Evolutionary conservation across 2,888 invertebrate species (phyloP), one percentile per base, ranked within the genome.

Genomic region (Leucozona laternaria): DNA sequence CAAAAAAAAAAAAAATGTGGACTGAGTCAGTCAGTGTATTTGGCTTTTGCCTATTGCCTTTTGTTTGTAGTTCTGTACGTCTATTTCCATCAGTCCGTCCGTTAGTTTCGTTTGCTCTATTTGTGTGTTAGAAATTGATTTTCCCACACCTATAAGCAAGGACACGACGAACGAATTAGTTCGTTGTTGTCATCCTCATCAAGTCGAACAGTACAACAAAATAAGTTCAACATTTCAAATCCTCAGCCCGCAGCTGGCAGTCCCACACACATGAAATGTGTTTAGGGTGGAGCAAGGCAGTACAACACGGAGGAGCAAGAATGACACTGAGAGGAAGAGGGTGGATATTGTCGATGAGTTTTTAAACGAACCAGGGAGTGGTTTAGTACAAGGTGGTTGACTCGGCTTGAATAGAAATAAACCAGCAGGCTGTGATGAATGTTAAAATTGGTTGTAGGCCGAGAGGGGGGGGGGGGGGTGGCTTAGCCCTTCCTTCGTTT

Each of bases 111-210:
- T 80, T 82, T 81, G 50, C 45, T 71, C 70, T 64, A 72, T 76
- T 84, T 85, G 71, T 85, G 72, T 85, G 76, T 80, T 80, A 66
- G 84, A 77, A 85, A 85, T 85, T 80, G 84, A 85, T 85, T 85
- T 85, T 85, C 80, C 80, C 84, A 80, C 77, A 58, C 84, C 76
- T 79, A 55, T 55, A 58, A 50, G 64, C 76, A 53, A 72, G 76
- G 76, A 85, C 76, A 85, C 80, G 57, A 77, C 80, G 43, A 53
- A 71, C 31, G 79, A 85, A 80, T 76, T 76, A 80, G 84, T 85
- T 60, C 50, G 53, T 58, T 37, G 75, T 73, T 58, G 60, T 73
- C 48, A 60, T 58, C 50, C 28, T 43, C 40, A 25, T 45, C 55
- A 48, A 25, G 28, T 15, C 20, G 71, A 22, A 34, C 58, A 34